Evolutionary conservation across 2,888 invertebrate genomes (phyloP).

Genomic region (Leptinotarsa juncta): DNA sequence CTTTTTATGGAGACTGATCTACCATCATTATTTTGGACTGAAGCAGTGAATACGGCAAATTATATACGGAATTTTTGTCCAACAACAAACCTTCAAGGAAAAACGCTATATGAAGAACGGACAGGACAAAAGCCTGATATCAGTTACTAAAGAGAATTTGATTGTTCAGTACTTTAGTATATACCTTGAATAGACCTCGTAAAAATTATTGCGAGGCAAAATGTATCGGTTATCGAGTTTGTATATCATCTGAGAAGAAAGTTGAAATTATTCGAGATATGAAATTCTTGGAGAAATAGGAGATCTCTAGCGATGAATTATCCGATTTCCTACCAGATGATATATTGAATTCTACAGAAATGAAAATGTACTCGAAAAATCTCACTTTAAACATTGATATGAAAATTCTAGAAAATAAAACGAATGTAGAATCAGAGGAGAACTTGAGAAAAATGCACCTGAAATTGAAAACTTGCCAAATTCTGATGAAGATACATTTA

Average conservation of each 20-base stretch:
- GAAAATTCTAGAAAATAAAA: too few species aligned
- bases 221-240: neutral
- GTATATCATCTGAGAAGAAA: neutral
- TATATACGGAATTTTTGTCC: too few species aligned
- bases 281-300: slow-evolving; percentile 1
- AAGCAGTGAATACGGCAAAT: too few species aligned
- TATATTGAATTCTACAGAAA: neutral
- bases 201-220: slow-evolving; percentile 49
- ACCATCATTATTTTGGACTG: too few species aligned
- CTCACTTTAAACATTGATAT: neutral
- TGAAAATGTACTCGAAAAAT: neutral
- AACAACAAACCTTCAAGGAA: slow-evolving; percentile 37
- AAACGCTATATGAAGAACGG: slow-evolving; percentile 38
- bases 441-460: neutral
- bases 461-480: neutral
- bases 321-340: neutral
- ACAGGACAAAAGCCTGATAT: slow-evolving; percentile 43
- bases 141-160: slow-evolving; percentile 30
- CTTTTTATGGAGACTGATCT: neutral
- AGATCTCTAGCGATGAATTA: neutral
- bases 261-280: neutral
- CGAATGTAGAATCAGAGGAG: too few species aligned
- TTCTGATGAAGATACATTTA: too few species aligned
- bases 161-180: neutral
- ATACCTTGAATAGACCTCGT: slow-evolving; percentile 14